Base-by-base conservation (phyloP, 2,113 vertebrate species). In the Chroicocephalus ridibundus region DNA sequence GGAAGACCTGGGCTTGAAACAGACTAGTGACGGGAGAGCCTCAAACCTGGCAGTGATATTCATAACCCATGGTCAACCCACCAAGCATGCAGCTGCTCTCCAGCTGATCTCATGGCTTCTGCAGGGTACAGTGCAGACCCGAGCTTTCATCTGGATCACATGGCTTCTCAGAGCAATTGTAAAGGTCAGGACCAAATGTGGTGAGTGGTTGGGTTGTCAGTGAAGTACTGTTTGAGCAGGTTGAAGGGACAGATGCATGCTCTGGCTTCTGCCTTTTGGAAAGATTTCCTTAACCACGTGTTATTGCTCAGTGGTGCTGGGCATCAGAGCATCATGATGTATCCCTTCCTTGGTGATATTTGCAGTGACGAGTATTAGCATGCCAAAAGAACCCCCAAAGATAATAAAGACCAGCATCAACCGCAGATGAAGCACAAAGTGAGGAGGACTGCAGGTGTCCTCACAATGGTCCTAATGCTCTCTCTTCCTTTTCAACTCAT, bases 281-380 rank as follows among this genome's bases (percentile, higher is more conserved):
- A 75, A 49, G 17, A 32, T 57, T 88, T 90, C 51, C 57, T 80
- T 84, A 71, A 40, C 11, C 22, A 36, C 0, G 0, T 1, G 0
- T 14, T 61, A 27, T 13, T 71, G 11, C 22, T 46, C 21, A 15
- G 52, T 52, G 70, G 13, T 69, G 27, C 47, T 83, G 82, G 58
- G 38, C 31, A n/a, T 60, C 52, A 52, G 15, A 88, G 27, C n/a
- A 88, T 20, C 21, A 13, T 11, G 32, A 46, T 34, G 36, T 38
- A 34, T 17, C 10, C 21, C 32, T 64, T 64, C 13, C 17, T 79
- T 55, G 65, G 62, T 88, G 52, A 18, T 52, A 47, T 55, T 70
- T 77, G 32, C 66, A 66, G 46, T 57, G 36, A 32, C 44, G 57
- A 60, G 4, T 47, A 26, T 51, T 38, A n/a, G 21, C 25, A 27